Conservation (phyloP, 1,140 invertebrate genomes). For the Sinella curviseta region DNA sequence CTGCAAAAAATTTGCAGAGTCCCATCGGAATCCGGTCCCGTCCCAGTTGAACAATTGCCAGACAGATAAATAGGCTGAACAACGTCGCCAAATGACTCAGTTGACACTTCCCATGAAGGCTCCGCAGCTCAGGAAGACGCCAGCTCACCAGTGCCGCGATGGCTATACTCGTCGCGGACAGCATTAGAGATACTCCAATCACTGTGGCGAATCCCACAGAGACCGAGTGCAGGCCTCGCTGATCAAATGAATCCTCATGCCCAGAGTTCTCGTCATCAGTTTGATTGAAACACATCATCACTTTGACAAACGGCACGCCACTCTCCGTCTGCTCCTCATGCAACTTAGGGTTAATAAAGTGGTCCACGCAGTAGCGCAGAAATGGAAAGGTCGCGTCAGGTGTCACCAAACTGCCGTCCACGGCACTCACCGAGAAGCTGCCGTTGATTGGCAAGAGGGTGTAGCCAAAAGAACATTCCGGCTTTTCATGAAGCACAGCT, state of each 20-base stretch:
- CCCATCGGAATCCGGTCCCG: slow-evolving; percentile 17
- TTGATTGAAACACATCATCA: slow-evolving; percentile 32
- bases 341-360: slow-evolving; percentile 31
- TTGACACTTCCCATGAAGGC: slow-evolving; percentile 48
- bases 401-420: slow-evolving; percentile 22
- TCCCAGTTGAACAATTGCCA: slow-evolving; percentile 38
- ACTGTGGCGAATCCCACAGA: slow-evolving; percentile 29
- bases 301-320: slow-evolving; percentile 29
- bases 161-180: slow-evolving; percentile 43
- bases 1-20: slow-evolving; percentile 43
- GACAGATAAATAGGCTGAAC: slow-evolving; percentile 40
- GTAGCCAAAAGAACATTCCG: slow-evolving; percentile 36
- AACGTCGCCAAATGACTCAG: slow-evolving; percentile 46
- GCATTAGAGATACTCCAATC: slow-evolving; percentile 35
- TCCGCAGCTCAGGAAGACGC: slow-evolving; percentile 44
- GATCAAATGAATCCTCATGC: not conserved
- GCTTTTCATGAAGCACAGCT: slow-evolving; percentile 37
- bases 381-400: slow-evolving; percentile 30
- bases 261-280: not conserved
- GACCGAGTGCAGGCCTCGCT: slow-evolving; percentile 22
- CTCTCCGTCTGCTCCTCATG: not conserved
- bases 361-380: slow-evolving; percentile 44
- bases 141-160: slow-evolving; percentile 45
- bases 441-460: slow-evolving; percentile 4
- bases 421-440: slow-evolving; percentile 19